These are phyloP conservation scores for Gryon sp. DNA, from an alignment of 1,140 invertebrate genomes.

Conservation along the genomic window DNA sequence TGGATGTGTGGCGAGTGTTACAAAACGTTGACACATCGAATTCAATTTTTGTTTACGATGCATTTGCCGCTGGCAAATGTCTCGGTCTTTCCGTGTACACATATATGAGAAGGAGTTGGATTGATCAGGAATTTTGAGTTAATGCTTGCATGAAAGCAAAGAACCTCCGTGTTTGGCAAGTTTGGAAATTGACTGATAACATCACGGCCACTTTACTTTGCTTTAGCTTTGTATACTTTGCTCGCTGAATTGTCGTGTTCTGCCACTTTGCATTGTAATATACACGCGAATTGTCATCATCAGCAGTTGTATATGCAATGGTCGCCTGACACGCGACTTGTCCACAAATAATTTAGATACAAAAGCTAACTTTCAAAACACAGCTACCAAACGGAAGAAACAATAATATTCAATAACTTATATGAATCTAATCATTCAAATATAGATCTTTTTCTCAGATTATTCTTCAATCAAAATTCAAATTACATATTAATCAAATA, in stretches of 20 bases:
- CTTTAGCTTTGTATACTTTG: constrained; percentile 46
- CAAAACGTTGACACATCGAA: too few relatives aligned
- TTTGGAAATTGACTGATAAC: constrained; percentile 53
- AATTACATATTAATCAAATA: neutral
- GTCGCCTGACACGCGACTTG: constrained; percentile 42
- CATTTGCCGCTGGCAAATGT: constrained; percentile 36
- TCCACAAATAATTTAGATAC: constrained; percentile 13
- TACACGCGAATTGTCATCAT: constrained; percentile 46
- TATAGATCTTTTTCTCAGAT: too few relatives aligned
- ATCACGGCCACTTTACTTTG: constrained; percentile 38
- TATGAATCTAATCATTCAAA: too few relatives aligned
- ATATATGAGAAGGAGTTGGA: constrained; percentile 37
- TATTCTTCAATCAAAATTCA: neutral
- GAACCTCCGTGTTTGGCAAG: constrained; percentile 44
- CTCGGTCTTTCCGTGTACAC: too few relatives aligned
- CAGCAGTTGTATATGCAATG: constrained; percentile 28
- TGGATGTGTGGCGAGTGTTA: too few relatives aligned
- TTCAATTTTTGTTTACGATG: neutral
- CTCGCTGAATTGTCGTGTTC: constrained; percentile 47
- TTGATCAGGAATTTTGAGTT: constrained; percentile 50
- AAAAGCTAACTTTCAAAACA: neutral
- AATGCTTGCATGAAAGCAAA: constrained; percentile 49
- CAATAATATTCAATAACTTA: neutral
- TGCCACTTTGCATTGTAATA: constrained; percentile 39
- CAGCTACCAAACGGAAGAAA: neutral